These are phyloP conservation scores for Colistium nudipinnis DNA, from an alignment of 2,113 vertebrate species.

Conservation along the genomic window DNA sequence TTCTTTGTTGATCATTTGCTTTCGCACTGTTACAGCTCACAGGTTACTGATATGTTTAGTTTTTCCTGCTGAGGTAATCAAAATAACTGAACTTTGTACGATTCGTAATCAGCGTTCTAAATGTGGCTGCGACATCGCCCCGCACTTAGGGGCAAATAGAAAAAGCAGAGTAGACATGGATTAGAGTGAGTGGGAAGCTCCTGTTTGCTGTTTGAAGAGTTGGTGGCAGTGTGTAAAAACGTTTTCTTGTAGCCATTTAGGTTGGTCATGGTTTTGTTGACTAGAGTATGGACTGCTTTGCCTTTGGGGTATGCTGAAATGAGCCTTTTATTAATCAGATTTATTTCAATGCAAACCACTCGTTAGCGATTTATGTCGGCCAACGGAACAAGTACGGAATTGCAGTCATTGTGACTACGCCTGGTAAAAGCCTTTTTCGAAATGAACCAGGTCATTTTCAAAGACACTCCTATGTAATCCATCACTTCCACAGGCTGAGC, in stretches of 20 bases:
- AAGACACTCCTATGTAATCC: constrained; percentile 26
- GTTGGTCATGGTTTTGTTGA: neutral
- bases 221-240: neutral
- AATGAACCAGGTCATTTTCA: constrained; percentile 41
- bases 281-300: neutral
- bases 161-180: constrained; percentile 20
- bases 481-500: constrained; percentile 29
- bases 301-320: neutral
- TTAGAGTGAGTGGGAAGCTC: neutral
- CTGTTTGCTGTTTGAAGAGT: neutral
- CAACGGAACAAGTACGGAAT: neutral
- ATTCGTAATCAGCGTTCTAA: constrained; percentile 59
- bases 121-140: constrained; percentile 25
- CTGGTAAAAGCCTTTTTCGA: constrained; percentile 17
- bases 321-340: neutral
- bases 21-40: constrained; percentile 17
- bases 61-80: constrained; percentile 67
- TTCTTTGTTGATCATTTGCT: neutral
- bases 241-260: neutral
- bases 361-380: neutral
- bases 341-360: neutral
- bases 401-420: neutral
- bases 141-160: neutral
- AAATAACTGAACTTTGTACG: constrained; percentile 66
- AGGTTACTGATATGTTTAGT: constrained; percentile 58